Conservation (phyloP, 35 echinoderm and acorn worm species). For the Chiridota heheva region DNA sequence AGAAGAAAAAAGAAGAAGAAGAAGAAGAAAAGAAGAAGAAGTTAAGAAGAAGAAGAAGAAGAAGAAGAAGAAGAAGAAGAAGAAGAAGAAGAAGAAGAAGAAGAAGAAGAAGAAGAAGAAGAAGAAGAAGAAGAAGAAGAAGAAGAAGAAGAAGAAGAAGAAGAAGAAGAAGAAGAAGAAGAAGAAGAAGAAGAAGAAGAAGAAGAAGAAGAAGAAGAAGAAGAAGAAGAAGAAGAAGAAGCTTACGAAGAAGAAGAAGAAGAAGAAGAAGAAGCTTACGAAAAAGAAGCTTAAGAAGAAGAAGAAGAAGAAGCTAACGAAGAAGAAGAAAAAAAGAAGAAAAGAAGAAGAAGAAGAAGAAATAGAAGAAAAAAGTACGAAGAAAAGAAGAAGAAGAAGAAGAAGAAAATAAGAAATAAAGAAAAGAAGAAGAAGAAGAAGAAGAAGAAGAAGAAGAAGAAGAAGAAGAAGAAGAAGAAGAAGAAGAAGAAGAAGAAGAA, state of each 20-base stretch:
- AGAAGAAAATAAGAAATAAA: no score
- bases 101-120: conserved; percentile 9
- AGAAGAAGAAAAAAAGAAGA: conserved; percentile 41
- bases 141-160: conserved; percentile 8
- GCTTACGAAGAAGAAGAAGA: background rate
- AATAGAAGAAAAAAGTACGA: no score
- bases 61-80: conserved; percentile 8
- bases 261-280: conserved; percentile 12
- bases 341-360: no score
- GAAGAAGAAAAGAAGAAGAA: conserved; percentile 1
- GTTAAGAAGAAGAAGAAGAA: conserved; percentile 9
- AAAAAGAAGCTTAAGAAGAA: conserved; percentile 49
- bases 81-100: conserved; percentile 8
- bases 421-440: no score
- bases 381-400: no score
- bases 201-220: conserved; percentile 8
- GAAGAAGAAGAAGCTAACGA: conserved; percentile 59
- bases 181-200: conserved; percentile 8
- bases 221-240: conserved; percentile 9
- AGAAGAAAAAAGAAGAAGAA: background rate
- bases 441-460: background rate
- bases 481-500: conserved; percentile 26
- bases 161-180: conserved; percentile 9
- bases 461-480: background rate
- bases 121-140: conserved; percentile 8